Percentiles rank a stretch among this genome's conserved stretches.
Evolutionary conservation across 1,140 invertebrate species (phyloP).

Genomic region (Periplaneta americana): DNA sequence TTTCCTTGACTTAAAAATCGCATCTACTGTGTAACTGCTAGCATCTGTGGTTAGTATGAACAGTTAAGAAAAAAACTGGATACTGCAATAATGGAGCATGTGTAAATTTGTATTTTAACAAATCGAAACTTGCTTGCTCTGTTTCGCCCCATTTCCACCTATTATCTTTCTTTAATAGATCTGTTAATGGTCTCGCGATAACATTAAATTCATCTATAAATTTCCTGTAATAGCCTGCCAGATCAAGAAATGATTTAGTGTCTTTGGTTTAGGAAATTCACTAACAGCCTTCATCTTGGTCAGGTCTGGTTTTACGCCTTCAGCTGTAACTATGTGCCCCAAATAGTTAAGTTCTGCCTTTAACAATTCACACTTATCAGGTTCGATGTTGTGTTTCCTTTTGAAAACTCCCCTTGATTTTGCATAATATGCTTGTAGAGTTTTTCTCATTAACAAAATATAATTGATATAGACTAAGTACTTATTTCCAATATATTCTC

Average conservation of each 20-base stretch:
- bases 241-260: constrained; percentile 28
- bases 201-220: constrained; percentile 26
- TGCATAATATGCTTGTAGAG: constrained; percentile 30
- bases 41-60: constrained; percentile 32
- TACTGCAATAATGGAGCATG: constrained; percentile 31
- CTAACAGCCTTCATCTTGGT: constrained; percentile 15
- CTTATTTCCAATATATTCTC: constrained; percentile 34
- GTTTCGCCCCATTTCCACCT: constrained; percentile 5
- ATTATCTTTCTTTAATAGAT: constrained; percentile 22
- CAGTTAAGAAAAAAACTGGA: constrained; percentile 21
- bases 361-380: too few species aligned
- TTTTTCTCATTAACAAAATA: constrained; percentile 40
- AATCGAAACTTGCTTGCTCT: constrained; percentile 31
- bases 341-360: constrained; percentile 2
- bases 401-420: constrained; percentile 33
- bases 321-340: constrained; percentile 5
- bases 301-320: constrained; percentile 21
- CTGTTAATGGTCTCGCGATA: constrained; percentile 25
- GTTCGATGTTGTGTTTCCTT: constrained; percentile 20
- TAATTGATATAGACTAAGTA: constrained; percentile 28
- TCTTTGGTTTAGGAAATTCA: constrained; percentile 17
- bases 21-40: constrained; percentile 27
- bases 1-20: constrained; percentile 30
- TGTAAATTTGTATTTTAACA: constrained; percentile 33
- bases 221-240: constrained; percentile 33